Evolutionary conservation across 2,113 vertebrate species (phyloP), one percentile per base, ranked within the genome.

Genomic region (Rallus limicola): DNA sequence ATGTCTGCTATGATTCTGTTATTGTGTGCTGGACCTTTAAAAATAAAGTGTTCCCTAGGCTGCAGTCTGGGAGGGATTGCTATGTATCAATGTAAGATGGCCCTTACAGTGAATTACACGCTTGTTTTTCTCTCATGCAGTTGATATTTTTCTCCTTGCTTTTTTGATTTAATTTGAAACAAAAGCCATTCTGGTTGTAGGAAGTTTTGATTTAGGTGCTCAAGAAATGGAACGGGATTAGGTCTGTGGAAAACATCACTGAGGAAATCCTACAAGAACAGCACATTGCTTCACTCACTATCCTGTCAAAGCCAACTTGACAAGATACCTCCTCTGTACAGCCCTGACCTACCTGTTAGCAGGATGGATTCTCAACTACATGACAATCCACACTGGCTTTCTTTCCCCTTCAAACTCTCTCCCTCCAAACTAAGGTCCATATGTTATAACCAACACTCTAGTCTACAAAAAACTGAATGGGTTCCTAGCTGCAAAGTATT

Each of bases 81-180:
- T 59, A 58, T 91, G 63, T n/a, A 90, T 88, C 93, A 77, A 6
- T 63, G 64, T 36, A 86, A 83, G 79, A 67, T 86, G 81, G 46
- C 36, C 71, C 71, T 90, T 74, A 52, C 21, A 70, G 85, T n/a
- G 59, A 91, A 28, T 80, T 91, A 70, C 63, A 29, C 0, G 3
- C 50, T 80, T 62, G 50, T 62, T 94, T 95, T 38, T 93, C 48
- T 90, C 55, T 71, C 3, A 0, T 36, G 13, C 23, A 33, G 33
- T 26, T 68, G 60, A 56, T 89, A 40, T 86, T 95, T 83, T 26
- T 90, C 44, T 94, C 38, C 42, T 80, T 80, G 42, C 63, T 94
- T 88, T 55, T 82, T 95, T 91, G 44, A 86, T 91, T 92, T 92
- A 79, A 85, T 95, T 89, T 85, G 70, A 74, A 93, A 70, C 36